Conservation (phyloP, 2,113 vertebrate species). For the Tragelaphus buxtoni region DNA sequence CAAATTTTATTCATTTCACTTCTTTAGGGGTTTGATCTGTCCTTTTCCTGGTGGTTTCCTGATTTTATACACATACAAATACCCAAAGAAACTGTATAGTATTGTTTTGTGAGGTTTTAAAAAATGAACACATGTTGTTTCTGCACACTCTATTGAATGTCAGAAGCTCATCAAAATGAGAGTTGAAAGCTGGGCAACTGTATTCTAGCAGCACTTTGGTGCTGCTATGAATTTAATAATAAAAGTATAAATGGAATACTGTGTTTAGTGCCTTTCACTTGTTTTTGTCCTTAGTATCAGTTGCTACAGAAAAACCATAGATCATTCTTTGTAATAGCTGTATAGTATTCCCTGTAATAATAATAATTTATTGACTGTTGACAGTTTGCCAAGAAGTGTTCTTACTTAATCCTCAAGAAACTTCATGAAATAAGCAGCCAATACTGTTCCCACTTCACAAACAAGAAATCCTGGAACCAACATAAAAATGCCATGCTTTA, state of each 20-base stretch:
- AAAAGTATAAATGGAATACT: not conserved
- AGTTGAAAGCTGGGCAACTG: not conserved
- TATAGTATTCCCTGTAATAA: not conserved
- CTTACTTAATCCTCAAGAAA: not conserved
- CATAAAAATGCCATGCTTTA: not conserved
- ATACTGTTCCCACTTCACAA: not conserved
- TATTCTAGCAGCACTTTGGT: not conserved
- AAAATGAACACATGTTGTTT: not conserved
- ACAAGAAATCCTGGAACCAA: not conserved
- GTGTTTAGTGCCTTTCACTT: not conserved
- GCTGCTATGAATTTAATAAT: not conserved
- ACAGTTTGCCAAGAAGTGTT: not conserved
- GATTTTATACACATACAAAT: not conserved
- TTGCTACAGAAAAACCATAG: not conserved
- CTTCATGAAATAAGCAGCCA: not conserved
- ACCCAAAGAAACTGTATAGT: not conserved
- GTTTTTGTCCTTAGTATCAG: not conserved
- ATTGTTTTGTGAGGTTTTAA: not conserved
- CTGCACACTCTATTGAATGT: not conserved
- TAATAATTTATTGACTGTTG: not conserved
- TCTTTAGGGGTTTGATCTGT: not conserved
- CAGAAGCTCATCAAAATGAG: not conserved
- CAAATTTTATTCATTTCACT: not conserved
- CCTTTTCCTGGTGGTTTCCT: not conserved
- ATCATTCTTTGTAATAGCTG: not conserved